Evolutionary conservation across 2,888 invertebrate species (phyloP), one percentile per base, ranked within the genome.

Genomic region (Corbicula japonica): DNA sequence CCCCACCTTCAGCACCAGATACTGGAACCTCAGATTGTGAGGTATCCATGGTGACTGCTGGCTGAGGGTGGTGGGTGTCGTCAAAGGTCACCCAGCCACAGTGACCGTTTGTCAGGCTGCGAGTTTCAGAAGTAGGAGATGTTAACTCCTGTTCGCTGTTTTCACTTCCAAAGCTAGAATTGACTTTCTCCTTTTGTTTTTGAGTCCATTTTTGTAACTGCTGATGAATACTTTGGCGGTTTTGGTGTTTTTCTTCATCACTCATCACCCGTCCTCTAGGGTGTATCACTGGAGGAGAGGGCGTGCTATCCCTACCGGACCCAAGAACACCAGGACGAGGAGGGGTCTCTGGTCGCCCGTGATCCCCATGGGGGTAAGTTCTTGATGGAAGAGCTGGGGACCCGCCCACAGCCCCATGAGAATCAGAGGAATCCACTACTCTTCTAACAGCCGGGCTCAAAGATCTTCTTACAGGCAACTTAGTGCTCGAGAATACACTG

Each of bases 191-290:
- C 69, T 85, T 88, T 60, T 88, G 87, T 69, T 89, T 88, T 68
- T 91, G 89, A 38, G 90, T 90, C 92, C 92, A 92, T 56, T 86
- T 80, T 80, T 91, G 88, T 61, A 92, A 83, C 60, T 91, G 89
- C 71, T 91, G 91, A 60, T 88, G 90, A 62, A 92, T 92, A 54
- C 88, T 88, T 60, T 92, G 90, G 52, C 91, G 75, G 72, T 89
- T 90, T 60, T 90, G 88, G 61, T 89, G 88, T 61, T 88, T 89
- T 74, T 91, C 90, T 56, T 91, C 90, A 18, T 90, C 88, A 44
- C 89, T 89, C 32, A 91, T 73, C n/a, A 88, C 80, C 28, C 91
- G 74, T 3, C 78, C 83, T 5, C 90, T 77, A 28, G 88, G 87
- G 21, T 86, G 84, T 34, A 89, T 82, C 30, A 84, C 76, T 4